phyloP scores from a whole-genome alignment of 2,888 invertebrate genomes.

The Masnerella sp. region DNA sequence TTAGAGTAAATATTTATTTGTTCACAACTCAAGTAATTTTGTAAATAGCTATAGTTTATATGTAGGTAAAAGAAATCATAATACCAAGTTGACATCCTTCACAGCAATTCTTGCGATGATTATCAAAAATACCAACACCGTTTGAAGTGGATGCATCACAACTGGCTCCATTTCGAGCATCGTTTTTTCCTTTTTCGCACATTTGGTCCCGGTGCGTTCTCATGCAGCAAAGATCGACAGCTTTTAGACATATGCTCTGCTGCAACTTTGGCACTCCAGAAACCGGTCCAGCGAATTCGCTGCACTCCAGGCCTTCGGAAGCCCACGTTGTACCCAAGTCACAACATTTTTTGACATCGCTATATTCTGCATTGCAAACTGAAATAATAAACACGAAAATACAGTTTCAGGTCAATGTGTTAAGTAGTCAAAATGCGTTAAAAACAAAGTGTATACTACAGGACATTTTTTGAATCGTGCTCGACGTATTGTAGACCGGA shows the following conservation, averaged over 20 bases:
- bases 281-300: constrained; percentile 79
- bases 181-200: constrained; percentile 79
- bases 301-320: constrained; percentile 77
- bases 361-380: constrained; percentile 16
- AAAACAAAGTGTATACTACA: too few species aligned
- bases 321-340: constrained; percentile 79
- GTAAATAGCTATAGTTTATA: too few species aligned
- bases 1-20: too few species aligned
- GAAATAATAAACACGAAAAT: background rate
- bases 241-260: constrained; percentile 82
- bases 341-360: constrained; percentile 78
- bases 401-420: background rate
- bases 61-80: too few species aligned
- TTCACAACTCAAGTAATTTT: too few species aligned
- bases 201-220: constrained; percentile 77
- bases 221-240: constrained; percentile 82
- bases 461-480: too few species aligned
- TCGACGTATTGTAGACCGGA: too few species aligned
- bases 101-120: constrained; percentile 75
- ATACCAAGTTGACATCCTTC: constrained; percentile 75
- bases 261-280: constrained; percentile 80
- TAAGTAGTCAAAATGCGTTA: too few species aligned
- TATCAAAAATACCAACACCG: constrained; percentile 60
- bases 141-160: constrained; percentile 67
- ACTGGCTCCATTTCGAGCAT: constrained; percentile 77